A percentile compares a stretch with the other conserved stretches of the same genome.
Conservation (phyloP, 2,888 invertebrate species). For the Scelioninae gen. 1 region DNA sequence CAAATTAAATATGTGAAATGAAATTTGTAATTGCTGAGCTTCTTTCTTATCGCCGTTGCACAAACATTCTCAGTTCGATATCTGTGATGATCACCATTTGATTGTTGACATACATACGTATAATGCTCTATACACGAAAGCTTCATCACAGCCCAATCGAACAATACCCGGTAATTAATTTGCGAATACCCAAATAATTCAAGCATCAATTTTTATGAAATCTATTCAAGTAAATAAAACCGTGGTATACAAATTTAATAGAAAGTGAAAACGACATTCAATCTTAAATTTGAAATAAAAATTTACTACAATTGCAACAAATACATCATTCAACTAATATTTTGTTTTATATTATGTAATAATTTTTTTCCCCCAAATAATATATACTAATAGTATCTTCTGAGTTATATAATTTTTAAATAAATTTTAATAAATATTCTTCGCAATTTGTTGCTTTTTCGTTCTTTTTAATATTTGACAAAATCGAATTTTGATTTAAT, state of each 20-base stretch:
- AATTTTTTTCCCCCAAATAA: too few species aligned
- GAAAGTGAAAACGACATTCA: neutral
- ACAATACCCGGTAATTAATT: slow-evolving; percentile 66
- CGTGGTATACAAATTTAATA: slow-evolving; percentile 1
- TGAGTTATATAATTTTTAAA: too few species aligned
- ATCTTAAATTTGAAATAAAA: neutral
- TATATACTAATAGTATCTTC: too few species aligned
- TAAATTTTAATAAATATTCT: too few species aligned
- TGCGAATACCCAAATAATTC: slow-evolving; percentile 64
- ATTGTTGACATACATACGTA: slow-evolving; percentile 65
- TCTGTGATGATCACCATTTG: slow-evolving; percentile 62
- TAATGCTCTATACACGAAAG: slow-evolving; percentile 64
- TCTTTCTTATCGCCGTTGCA: slow-evolving; percentile 49
- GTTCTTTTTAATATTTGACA: too few species aligned
- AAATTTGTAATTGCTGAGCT: slow-evolving; percentile 27
- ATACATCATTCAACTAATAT: too few species aligned
- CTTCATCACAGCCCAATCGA: slow-evolving; percentile 59
- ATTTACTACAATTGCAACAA: too few species aligned
- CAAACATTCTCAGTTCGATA: slow-evolving; percentile 64
- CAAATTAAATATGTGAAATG: neutral
- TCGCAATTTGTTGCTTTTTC: too few species aligned
- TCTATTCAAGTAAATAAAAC: slow-evolving; percentile 42
- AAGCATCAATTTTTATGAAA: slow-evolving; percentile 52
- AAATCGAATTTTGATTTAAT: too few species aligned
- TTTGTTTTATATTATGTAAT: too few species aligned